A percentile compares a stretch with the other conserved stretches of the same genome.
Evolutionary conservation across 2,888 invertebrate genomes (phyloP).

Genomic region (Drosophila picticornis): DNA sequence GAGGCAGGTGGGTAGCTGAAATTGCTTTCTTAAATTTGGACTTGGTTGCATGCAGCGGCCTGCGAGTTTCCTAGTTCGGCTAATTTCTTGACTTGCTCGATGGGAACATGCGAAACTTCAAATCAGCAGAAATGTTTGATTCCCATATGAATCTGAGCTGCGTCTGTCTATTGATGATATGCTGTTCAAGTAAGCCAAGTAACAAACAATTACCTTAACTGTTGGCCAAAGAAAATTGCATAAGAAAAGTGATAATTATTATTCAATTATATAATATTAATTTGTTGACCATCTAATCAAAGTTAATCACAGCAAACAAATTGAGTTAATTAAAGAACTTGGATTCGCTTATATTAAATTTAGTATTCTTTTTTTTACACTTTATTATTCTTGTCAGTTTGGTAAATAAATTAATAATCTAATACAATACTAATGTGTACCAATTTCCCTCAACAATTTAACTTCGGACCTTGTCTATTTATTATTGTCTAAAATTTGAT

Average conservation of each 20-base stretch:
- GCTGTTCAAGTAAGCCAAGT: too few species aligned
- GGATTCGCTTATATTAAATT: neutral
- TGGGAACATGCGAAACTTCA: conserved; percentile 16
- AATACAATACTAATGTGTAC: neutral
- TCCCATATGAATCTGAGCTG: neutral
- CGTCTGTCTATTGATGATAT: neutral
- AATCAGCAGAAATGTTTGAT: neutral
- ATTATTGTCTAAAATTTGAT: neutral
- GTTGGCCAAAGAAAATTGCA: neutral
- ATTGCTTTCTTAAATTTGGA: conserved; percentile 59
- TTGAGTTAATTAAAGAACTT: neutral
- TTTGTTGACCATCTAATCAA: neutral
- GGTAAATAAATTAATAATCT: too few species aligned
- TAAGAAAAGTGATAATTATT: neutral
- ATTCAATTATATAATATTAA: neutral
- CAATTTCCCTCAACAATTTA: neutral
- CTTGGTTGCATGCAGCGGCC: conserved; percentile 26
- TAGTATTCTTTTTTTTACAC: neutral
- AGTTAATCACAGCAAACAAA: neutral
- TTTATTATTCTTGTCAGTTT: neutral
- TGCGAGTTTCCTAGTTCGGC: conserved; percentile 3
- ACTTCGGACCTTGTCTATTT: conserved; percentile 1
- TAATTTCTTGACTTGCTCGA: conserved; percentile 23
- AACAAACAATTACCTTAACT: neutral
- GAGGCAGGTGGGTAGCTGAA: conserved; percentile 29